Percentiles rank a stretch among this genome's conserved stretches.
phyloP scores from a whole-genome alignment of 1,140 invertebrate species.

The Caenorhabditis remanei region DNA sequence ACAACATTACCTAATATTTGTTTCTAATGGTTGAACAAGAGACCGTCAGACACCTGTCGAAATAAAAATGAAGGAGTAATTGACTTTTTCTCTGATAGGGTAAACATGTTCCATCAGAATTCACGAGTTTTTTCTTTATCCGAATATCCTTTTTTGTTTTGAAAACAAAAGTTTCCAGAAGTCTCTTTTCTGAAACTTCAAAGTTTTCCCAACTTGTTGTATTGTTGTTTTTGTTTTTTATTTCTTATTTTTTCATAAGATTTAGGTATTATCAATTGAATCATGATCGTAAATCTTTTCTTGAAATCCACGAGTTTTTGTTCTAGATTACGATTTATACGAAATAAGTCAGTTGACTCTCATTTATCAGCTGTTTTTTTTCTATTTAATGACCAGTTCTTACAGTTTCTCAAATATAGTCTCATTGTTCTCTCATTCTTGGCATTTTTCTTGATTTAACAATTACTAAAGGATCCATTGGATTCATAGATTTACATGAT shows the following conservation, averaged over 20 bases:
- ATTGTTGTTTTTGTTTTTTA: neutral
- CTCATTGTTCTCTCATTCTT: too few species aligned
- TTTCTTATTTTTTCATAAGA: neutral
- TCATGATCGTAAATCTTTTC: neutral
- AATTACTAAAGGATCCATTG: too few species aligned
- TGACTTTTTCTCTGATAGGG: too few species aligned
- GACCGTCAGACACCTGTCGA: neutral
- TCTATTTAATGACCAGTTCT: neutral
- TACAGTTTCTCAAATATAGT: neutral
- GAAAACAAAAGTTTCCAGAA: too few species aligned
- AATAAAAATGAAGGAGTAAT: neutral
- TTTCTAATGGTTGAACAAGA: neutral
- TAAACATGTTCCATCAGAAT: too few species aligned
- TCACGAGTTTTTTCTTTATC: too few species aligned
- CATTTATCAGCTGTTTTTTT: neutral
- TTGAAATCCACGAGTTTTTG: too few species aligned
- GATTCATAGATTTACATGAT: too few species aligned
- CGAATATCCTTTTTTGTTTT: too few species aligned
- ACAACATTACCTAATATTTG: slow-evolving; percentile 12
- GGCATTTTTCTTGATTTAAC: too few species aligned
- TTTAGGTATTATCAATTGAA: neutral
- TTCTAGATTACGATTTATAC: too few species aligned
- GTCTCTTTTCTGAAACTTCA: neutral
- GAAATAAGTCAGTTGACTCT: neutral
- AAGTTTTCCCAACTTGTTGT: neutral